Conservation (phyloP, 2,888 invertebrate genomes). For the Digitonthophagus gazella region DNA sequence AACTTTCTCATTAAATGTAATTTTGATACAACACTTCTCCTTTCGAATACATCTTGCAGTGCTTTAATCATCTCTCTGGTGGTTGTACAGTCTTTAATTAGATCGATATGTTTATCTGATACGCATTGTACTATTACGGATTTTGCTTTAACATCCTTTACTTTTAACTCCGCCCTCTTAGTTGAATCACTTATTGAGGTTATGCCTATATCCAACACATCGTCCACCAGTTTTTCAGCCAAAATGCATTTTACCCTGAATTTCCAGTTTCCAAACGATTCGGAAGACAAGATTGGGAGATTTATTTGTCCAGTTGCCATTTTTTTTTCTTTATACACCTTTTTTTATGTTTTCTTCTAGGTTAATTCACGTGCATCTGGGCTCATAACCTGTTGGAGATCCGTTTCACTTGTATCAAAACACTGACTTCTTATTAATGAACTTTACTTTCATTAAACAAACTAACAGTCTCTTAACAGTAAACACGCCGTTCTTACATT, state of each 20-base stretch:
- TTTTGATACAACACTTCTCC: constrained; percentile 34
- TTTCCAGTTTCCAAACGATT: constrained; percentile 3
- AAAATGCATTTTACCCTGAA: not conserved
- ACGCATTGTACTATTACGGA: constrained; percentile 32
- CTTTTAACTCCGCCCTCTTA: constrained; percentile 21
- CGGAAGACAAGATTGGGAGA: too few species aligned
- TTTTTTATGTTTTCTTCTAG: too few species aligned
- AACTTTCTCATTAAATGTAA: constrained; percentile 31
- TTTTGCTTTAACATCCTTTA: constrained; percentile 31
- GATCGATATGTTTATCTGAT: constrained; percentile 32
- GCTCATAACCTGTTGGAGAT: too few species aligned
- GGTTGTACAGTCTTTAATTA: constrained; percentile 32
- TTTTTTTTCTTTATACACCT: too few species aligned
- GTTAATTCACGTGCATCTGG: too few species aligned
- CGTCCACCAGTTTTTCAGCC: not conserved
- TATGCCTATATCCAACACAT: not conserved
- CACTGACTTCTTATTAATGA: too few species aligned
- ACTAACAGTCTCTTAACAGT: too few species aligned
- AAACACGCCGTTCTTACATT: too few species aligned
- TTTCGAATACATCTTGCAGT: constrained; percentile 33
- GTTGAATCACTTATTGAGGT: not conserved
- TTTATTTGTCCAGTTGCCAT: too few species aligned
- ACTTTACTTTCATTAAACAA: too few species aligned
- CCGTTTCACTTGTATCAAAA: too few species aligned
- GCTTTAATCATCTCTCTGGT: constrained; percentile 32